Evolutionary conservation across 2,888 invertebrate species (phyloP).

Genomic region (Epistrophe eligans): DNA sequence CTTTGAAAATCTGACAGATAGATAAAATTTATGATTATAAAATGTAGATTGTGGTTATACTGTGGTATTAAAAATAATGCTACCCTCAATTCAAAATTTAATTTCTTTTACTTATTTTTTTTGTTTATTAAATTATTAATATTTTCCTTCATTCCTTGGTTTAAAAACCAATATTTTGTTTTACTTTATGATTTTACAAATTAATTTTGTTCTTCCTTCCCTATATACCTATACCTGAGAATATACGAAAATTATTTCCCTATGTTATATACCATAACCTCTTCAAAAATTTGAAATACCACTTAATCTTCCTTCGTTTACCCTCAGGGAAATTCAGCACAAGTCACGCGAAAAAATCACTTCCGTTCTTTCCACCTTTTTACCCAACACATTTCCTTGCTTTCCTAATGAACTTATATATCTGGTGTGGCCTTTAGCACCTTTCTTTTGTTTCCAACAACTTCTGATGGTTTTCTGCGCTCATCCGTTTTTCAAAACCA

Average conservation of each 20-base stretch:
- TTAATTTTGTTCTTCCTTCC: neutral
- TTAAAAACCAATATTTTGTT: no score
- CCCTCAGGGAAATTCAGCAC: constrained; percentile 22
- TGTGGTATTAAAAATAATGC: no score
- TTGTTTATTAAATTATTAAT: no score
- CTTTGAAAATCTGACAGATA: neutral
- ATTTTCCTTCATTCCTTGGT: no score
- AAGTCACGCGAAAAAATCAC: constrained; percentile 57
- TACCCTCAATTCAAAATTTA: no score
- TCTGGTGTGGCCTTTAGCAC: constrained; percentile 57
- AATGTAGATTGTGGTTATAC: no score
- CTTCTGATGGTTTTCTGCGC: constrained; percentile 19
- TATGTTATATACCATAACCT: neutral
- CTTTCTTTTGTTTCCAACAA: constrained; percentile 29
- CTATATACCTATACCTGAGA: no score
- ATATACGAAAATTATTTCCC: neutral
- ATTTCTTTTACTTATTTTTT: no score
- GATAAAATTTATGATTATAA: no score
- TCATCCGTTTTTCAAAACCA: constrained; percentile 63
- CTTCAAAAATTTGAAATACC: neutral
- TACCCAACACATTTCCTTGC: constrained; percentile 2
- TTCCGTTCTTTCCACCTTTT: constrained; percentile 45
- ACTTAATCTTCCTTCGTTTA: constrained; percentile 27
- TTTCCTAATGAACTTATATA: constrained; percentile 59
- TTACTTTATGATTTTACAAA: neutral